Evolutionary conservation across 2,888 invertebrate genomes (phyloP).

Genomic region (Sturmia bella): DNA sequence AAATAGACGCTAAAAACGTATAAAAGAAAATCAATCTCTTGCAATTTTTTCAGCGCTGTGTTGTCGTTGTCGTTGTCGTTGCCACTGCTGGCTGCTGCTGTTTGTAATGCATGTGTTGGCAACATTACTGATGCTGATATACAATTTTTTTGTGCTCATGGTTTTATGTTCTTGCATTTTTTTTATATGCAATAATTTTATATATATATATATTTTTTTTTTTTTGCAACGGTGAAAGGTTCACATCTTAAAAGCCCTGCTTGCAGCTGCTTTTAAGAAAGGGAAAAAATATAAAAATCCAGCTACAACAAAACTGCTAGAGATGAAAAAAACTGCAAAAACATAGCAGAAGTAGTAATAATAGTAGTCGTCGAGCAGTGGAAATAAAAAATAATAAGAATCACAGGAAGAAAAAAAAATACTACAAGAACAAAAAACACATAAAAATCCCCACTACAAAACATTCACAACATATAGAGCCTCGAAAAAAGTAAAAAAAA

Average conservation of each 20-base stretch:
- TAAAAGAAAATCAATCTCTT: conserved; percentile 79
- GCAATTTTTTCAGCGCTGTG: conserved; percentile 42
- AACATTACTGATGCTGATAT: conserved; percentile 65
- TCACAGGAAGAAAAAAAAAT: conserved; percentile 34
- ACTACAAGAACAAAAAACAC: conserved; percentile 51
- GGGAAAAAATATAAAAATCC: conserved; percentile 75
- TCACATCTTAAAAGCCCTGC: conserved; percentile 72
- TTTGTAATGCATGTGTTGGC: conserved; percentile 57
- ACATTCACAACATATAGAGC: conserved; percentile 67
- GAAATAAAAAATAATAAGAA: conserved; percentile 67
- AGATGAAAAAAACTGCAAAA: conserved; percentile 48
- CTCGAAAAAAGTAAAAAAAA: conserved; percentile 63
- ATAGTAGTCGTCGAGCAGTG: conserved; percentile 63
- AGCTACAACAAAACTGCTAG: conserved; percentile 61
- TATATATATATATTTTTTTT: conserved; percentile 25
- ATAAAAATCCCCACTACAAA: conserved; percentile 70
- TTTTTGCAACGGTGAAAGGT: conserved; percentile 72
- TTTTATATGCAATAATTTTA: conserved; percentile 52
- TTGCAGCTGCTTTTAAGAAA: conserved; percentile 72
- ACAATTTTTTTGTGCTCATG: conserved; percentile 47
- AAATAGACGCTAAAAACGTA: conserved; percentile 72
- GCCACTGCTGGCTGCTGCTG: conserved; percentile 21
- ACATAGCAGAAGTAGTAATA: conserved; percentile 57
- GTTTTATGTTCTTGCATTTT: conserved; percentile 30
- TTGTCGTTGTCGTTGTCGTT: conserved; percentile 42